Evolutionary conservation across 2,113 vertebrate genomes (phyloP).

Genomic region (Scomber colias): DNA sequence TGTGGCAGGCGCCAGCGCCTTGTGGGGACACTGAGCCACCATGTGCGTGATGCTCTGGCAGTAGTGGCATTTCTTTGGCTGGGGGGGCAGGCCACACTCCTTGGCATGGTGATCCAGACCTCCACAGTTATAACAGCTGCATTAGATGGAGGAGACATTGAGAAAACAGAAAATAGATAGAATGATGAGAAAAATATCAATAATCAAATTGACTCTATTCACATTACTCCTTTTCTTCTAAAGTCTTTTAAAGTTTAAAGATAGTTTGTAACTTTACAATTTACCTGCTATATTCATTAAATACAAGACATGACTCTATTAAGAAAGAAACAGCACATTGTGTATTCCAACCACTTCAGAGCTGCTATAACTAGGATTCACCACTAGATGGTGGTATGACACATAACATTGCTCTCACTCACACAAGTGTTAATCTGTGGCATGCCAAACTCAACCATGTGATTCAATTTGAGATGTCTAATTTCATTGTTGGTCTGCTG

Average conservation of each 20-base stretch:
- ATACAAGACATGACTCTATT: background rate
- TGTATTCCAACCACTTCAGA: background rate
- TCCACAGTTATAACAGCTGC: slow-evolving; percentile 98
- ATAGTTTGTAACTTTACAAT: too few relatives aligned
- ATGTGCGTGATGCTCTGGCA: slow-evolving; percentile 98
- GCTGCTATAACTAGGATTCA: background rate
- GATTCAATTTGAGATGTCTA: slow-evolving; percentile 55
- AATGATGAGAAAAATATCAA: background rate
- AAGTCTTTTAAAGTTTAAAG: background rate
- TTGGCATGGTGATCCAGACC: slow-evolving; percentile 99
- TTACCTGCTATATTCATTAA: too few relatives aligned
- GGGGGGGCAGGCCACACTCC: slow-evolving; percentile 97
- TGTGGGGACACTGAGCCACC: slow-evolving; percentile 95
- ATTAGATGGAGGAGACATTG: slow-evolving; percentile 6
- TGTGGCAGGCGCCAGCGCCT: slow-evolving; percentile 84
- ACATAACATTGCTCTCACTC: slow-evolving; percentile 6
- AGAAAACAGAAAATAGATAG: background rate
- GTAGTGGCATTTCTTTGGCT: slow-evolving; percentile 99
- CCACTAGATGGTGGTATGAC: slow-evolving; percentile 74
- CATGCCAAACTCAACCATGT: slow-evolving; percentile 20
- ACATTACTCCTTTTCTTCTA: background rate
- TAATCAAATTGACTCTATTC: background rate
- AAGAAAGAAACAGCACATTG: background rate
- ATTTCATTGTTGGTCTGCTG: background rate
- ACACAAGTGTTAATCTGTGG: background rate